These are phyloP conservation scores for Pseudorhiza aurosa DNA, from an alignment of 30 jellyfish, hydroid and myxozoan species.

Conservation along the genomic window DNA sequence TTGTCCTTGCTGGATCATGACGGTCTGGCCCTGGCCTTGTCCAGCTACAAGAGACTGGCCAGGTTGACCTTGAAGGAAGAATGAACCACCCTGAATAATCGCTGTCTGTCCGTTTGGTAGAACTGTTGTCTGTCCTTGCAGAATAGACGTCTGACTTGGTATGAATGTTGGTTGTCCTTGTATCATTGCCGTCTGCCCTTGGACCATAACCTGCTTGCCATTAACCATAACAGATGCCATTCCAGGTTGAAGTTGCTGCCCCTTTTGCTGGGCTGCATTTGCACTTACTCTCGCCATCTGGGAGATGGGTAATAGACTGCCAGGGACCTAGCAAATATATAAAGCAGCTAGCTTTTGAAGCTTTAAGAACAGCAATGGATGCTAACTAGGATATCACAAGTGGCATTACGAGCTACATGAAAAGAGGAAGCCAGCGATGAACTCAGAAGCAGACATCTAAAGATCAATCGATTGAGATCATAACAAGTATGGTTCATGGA, in stretches of 20 bases:
- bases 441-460: too few species aligned
- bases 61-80: constrained; percentile 96
- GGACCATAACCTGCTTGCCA: constrained; percentile 98
- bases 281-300: constrained; percentile 94
- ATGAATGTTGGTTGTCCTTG: constrained; percentile 97
- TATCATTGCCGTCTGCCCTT: constrained; percentile 94
- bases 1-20: constrained; percentile 91
- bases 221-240: constrained; percentile 99
- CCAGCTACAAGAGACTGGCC: constrained; percentile 91
- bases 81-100: constrained; percentile 94
- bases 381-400: too few species aligned
- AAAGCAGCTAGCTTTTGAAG: too few species aligned
- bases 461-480: too few species aligned
- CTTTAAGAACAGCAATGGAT: too few species aligned
- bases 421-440: too few species aligned
- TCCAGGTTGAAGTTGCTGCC: constrained; percentile 81
- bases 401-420: too few species aligned
- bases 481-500: too few species aligned
- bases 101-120: constrained; percentile 98
- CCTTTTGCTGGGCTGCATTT: constrained; percentile 76
- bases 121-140: constrained; percentile 91
- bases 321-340: constrained; percentile 83
- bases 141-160: constrained; percentile 90
- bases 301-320: constrained; percentile 90
- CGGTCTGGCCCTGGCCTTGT: constrained; percentile 97